A percentile compares a stretch with the other conserved stretches of the same genome.
These are phyloP conservation scores for Drosophila ananassae DNA, from an alignment of 1,140 invertebrate genomes.

Conservation along the genomic window DNA sequence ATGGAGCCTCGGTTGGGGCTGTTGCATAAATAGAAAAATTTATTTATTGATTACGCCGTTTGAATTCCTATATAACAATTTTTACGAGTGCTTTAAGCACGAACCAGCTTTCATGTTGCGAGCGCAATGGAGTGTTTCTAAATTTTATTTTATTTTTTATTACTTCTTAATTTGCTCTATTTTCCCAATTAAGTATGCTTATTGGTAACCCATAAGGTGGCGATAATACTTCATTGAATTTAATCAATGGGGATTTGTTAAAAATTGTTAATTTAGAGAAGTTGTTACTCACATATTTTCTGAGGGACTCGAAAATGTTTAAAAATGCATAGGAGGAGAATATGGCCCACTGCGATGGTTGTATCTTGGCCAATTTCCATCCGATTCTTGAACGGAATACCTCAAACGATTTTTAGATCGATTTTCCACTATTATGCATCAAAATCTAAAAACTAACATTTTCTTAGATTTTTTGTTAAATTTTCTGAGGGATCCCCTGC, in stretches of 20 bases:
- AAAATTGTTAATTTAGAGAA: not conserved
- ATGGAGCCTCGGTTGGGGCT: conserved; percentile 35
- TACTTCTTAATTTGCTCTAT: not conserved
- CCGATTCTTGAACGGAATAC: too few relatives aligned
- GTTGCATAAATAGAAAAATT: conserved; percentile 79
- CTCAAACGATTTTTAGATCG: too few relatives aligned
- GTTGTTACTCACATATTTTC: too few relatives aligned
- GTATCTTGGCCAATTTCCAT: too few relatives aligned
- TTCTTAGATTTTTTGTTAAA: too few relatives aligned
- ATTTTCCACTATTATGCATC: too few relatives aligned
- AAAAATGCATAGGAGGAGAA: too few relatives aligned
- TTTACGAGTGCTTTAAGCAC: conserved; percentile 24
- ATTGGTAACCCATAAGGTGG: not conserved
- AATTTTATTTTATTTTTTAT: conserved; percentile 2
- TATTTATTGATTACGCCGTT: conserved; percentile 77
- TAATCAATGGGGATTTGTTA: not conserved
- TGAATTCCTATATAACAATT: conserved; percentile 62
- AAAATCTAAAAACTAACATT: too few relatives aligned
- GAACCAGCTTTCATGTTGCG: conserved; percentile 12
- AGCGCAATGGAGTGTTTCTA: not conserved
- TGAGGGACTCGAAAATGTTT: not conserved
- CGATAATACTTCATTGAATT: conserved; percentile 15
- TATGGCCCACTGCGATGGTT: too few relatives aligned
- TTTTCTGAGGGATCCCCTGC: too few relatives aligned
- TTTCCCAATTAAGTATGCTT: not conserved